phyloP scores from a whole-genome alignment of 2,888 invertebrate species.

The Poecilobothrus nobilitatus region DNA sequence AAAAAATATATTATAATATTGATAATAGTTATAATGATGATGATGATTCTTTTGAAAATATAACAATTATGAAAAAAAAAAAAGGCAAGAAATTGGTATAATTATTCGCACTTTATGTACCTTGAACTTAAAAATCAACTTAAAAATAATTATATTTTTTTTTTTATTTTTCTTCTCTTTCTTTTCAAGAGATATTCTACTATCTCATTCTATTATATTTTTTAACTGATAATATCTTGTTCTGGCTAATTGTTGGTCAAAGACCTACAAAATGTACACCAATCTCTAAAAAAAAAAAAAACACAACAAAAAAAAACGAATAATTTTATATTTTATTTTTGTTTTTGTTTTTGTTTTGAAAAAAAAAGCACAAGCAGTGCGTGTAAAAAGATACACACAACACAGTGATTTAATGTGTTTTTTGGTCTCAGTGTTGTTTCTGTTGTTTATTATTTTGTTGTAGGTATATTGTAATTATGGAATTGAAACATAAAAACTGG shows the following conservation, averaged over 20 bases:
- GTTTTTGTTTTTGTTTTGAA: too few species aligned
- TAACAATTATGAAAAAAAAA: neutral
- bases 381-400: too few species aligned
- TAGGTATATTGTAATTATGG: too few species aligned
- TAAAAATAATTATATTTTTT: neutral
- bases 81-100: neutral
- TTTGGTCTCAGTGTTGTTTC: too few species aligned
- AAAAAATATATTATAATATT: too few species aligned
- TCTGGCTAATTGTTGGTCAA: neutral
- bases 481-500: too few species aligned
- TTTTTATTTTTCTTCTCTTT: neutral
- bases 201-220: neutral
- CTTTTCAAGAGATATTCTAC: neutral
- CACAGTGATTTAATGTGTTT: too few species aligned
- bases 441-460: too few species aligned
- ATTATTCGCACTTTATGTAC: neutral
- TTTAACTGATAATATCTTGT: neutral
- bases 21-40: neutral
- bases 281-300: too few species aligned
- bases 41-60: neutral
- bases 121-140: neutral
- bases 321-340: too few species aligned
- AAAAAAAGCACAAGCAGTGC: too few species aligned
- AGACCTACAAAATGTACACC: neutral
- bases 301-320: too few species aligned